A percentile compares a stretch with the other conserved stretches of the same genome.
Conservation (phyloP, 2,888 invertebrate species). For the Coecobrya sp. region DNA sequence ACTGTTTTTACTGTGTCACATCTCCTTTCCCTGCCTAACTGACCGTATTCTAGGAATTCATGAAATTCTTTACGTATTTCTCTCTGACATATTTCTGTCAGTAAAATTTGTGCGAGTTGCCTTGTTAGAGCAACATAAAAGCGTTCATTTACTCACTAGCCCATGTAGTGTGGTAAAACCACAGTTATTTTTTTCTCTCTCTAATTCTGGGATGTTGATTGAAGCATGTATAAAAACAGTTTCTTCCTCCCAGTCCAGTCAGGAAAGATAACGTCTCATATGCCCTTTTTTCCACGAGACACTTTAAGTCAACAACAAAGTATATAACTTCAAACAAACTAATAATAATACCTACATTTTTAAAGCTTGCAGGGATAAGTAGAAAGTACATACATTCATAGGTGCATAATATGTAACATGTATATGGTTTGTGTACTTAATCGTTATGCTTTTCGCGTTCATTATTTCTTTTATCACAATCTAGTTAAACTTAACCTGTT, state of each 20-base stretch:
- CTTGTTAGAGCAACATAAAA: constrained; percentile 23
- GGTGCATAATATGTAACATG: no score
- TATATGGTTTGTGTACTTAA: no score
- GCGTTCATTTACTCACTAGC: background rate
- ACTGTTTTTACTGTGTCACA: background rate
- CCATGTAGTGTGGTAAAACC: background rate
- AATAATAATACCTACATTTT: no score
- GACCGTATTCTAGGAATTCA: constrained; percentile 19
- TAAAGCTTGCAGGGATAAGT: no score
- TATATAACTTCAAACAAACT: background rate
- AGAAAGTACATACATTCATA: no score
- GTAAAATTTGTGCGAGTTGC: background rate
- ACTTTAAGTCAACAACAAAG: background rate
- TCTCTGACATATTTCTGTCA: background rate
- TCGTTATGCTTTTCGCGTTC: no score
- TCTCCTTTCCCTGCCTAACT: background rate
- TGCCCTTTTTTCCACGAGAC: background rate
- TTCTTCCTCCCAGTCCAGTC: background rate
- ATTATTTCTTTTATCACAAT: no score
- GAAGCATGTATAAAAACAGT: background rate
- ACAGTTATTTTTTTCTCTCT: background rate
- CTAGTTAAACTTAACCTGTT: no score
- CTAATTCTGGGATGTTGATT: background rate
- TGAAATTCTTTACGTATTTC: background rate
- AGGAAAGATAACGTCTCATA: background rate